Conservation (phyloP, 2,888 invertebrate genomes). For the Tenodera sinensis region DNA sequence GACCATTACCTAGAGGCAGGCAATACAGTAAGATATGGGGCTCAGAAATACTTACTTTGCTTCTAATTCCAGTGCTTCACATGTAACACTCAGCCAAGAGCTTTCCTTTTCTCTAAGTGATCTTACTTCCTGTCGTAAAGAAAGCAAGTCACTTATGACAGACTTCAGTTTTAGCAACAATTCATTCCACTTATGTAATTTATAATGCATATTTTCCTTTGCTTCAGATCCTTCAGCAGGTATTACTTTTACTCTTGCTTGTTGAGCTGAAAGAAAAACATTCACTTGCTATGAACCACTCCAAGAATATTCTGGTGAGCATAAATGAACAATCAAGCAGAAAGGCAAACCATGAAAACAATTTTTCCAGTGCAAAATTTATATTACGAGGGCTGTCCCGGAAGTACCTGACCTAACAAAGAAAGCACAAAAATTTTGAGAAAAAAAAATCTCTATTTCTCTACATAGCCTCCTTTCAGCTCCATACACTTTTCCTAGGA, state of each 20-base stretch:
- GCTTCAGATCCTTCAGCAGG: not conserved
- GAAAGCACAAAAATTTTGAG: no score
- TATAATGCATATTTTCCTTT: not conserved
- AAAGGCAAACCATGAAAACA: no score
- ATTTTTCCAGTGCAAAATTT: no score
- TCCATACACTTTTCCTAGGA: no score
- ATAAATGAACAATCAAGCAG: no score
- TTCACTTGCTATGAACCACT: not conserved
- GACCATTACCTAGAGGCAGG: no score
- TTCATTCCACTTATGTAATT: not conserved
- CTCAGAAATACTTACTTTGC: not conserved
- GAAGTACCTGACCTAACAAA: no score
- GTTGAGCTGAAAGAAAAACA: not conserved
- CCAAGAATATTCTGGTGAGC: not conserved
- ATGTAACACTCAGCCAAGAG: not conserved
- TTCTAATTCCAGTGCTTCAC: not conserved
- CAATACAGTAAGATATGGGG: no score
- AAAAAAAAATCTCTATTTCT: no score
- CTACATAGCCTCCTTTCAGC: no score
- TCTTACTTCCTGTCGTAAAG: not conserved
- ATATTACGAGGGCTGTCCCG: no score
- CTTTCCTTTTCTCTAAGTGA: not conserved
- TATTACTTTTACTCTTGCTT: not conserved
- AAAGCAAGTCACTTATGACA: not conserved
- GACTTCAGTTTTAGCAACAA: not conserved